Base-by-base conservation (phyloP, 2,888 invertebrate genomes). In the Drosophila subquinaria region DNA sequence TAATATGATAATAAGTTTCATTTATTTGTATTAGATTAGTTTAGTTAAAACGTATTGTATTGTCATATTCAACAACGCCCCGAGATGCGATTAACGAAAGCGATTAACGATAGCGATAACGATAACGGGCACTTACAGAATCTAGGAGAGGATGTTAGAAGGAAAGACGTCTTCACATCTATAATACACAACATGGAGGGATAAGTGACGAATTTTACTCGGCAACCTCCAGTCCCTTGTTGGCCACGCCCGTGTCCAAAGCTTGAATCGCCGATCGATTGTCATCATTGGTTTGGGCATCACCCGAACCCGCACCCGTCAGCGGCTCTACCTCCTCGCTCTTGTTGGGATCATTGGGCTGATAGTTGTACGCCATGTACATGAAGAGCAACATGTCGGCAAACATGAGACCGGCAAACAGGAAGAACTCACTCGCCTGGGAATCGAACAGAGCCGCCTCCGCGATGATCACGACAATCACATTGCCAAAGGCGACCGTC, bases 401-500 rank as follows among this genome's bases (percentile, higher is more conserved):
- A 45, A 96, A 92, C 98, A 99, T 98, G 55, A 98, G 93, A 0
- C 95, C 96, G 48, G 98, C 97, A 92, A 98, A 99, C 27, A 98
- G 93, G 94, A 98, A 96, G 93, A 98, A 98, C 91, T 98, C 97
- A 77, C 94, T 95, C 69, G 96, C 96, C 96, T 98, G 94, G 13
- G 94, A 95, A 0, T 96, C 94, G 90, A 98, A 96, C 69, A 96
- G 94, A 71, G 95, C 94, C 10, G 95, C 94, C 91, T 97, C 96
- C 15, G 98, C 97, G 33, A 99, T 95, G 55, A 98, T 95, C 36
- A 98, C 96, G 0, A 99, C 98, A 63, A 99, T 95, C 4, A 99
- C 93, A 93, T 99, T 99, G 43, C 99, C 99, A 89, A 98, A 94
- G 0, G 98, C 98, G 0, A 97, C 97, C 0, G 98, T 98, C 61